Conservation (phyloP, 2,113 vertebrate genomes). For the Engystomops pustulosus region DNA sequence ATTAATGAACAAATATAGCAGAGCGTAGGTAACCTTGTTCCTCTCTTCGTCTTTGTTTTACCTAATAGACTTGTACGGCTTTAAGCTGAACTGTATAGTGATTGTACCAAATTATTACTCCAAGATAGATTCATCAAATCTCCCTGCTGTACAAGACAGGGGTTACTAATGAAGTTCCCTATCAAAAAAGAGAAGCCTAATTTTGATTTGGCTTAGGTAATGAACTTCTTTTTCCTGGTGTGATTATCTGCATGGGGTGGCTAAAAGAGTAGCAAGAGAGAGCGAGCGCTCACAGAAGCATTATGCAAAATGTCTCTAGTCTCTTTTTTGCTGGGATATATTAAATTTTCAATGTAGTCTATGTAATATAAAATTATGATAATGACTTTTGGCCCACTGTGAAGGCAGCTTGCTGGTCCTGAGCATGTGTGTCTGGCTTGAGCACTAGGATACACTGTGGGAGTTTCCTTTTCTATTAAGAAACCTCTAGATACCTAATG, state of each 20-base stretch:
- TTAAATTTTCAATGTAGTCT: constrained; percentile 97
- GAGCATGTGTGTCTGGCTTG: constrained; percentile 96
- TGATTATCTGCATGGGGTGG: constrained; percentile 96
- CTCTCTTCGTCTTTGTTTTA: constrained; percentile 58
- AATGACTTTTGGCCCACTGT: constrained; percentile 97
- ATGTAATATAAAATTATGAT: constrained; percentile 99
- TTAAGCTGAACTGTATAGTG: constrained; percentile 84
- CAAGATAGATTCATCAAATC: constrained; percentile 96
- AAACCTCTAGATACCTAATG: constrained; percentile 99
- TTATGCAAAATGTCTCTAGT: constrained; percentile 98
- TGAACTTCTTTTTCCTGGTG: constrained; percentile 99
- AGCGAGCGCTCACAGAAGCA: constrained; percentile 85
- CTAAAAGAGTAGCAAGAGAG: constrained; percentile 84
- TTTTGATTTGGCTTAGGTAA: constrained; percentile 99
- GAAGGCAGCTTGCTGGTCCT: constrained; percentile 98
- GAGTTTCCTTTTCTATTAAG: constrained; percentile 99
- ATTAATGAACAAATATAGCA: background rate
- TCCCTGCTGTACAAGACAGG: constrained; percentile 98
- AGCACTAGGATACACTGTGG: constrained; percentile 95
- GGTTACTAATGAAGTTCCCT: constrained; percentile 99
- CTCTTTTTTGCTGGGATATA: constrained; percentile 96
- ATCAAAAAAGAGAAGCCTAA: constrained; percentile 99
- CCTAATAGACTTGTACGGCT: constrained; percentile 86
- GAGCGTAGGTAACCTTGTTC: background rate
- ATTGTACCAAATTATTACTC: constrained; percentile 98